phyloP scores from a whole-genome alignment of 2,113 vertebrate genomes.

The Carassius carassius region DNA sequence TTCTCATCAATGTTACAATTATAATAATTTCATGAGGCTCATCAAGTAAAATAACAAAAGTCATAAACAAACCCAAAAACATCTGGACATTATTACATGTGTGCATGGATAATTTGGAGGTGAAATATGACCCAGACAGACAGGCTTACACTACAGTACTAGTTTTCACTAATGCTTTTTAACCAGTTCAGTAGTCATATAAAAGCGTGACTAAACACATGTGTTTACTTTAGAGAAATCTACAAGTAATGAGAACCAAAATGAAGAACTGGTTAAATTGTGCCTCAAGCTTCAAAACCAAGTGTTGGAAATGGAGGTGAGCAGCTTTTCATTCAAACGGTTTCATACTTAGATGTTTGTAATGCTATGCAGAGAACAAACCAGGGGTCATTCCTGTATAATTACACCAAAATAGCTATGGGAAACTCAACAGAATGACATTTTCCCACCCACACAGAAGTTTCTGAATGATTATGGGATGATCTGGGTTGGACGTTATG shows the following conservation, averaged over 20 bases:
- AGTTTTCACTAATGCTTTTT: background rate
- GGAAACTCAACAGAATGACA: background rate
- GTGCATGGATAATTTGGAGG: background rate
- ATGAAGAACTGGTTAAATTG: conserved; percentile 65
- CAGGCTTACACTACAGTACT: background rate
- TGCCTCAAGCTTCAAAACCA: conserved; percentile 81
- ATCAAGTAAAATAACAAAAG: background rate
- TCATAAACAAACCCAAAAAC: background rate
- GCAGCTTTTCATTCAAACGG: conserved; percentile 20
- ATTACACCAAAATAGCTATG: background rate
- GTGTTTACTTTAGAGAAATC: conserved; percentile 49
- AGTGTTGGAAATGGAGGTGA: conserved; percentile 91
- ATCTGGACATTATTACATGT: background rate
- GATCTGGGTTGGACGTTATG: conserved; percentile 83
- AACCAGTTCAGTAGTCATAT: background rate
- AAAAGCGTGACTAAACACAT: background rate
- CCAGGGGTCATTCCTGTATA: background rate
- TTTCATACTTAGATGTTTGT: background rate
- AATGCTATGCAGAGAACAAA: background rate
- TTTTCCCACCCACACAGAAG: conserved; percentile 64
- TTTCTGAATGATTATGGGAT: conserved; percentile 90
- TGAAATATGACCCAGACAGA: background rate
- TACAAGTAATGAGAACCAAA: background rate
- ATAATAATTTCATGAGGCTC: background rate
- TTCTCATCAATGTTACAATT: background rate